A percentile compares a stretch with the other conserved stretches of the same genome.
These are phyloP conservation scores for Torymus aiolomorphi DNA, from an alignment of 2,888 invertebrate genomes.

Conservation along the genomic window DNA sequence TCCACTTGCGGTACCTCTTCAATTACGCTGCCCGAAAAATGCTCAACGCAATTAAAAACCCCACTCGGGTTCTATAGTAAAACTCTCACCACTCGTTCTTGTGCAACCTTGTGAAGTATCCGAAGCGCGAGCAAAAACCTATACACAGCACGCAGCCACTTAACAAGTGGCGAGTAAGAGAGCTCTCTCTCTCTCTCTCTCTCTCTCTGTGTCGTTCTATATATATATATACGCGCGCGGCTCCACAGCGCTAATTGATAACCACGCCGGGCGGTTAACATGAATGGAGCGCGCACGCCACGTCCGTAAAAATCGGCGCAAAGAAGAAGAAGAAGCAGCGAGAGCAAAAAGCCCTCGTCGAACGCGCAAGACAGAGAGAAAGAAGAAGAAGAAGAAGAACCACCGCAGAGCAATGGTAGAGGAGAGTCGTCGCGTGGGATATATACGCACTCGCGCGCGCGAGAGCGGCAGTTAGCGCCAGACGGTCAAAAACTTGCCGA, in stretches of 20 bases:
- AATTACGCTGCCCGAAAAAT: too few relatives aligned
- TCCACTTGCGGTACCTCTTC: too few relatives aligned
- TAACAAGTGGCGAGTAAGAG: slow-evolving; percentile 12
- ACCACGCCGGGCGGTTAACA: slow-evolving; percentile 28
- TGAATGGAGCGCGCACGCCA: slow-evolving; percentile 30
- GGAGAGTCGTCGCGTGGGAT: slow-evolving; percentile 50
- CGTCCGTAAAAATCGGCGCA: slow-evolving; percentile 13
- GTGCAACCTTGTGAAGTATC: not conserved
- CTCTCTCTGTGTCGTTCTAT: too few relatives aligned
- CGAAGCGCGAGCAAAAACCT: not conserved
- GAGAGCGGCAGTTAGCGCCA: slow-evolving; percentile 68
- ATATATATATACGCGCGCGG: too few relatives aligned
- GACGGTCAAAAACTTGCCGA: slow-evolving; percentile 73
- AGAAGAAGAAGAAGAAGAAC: too few relatives aligned
- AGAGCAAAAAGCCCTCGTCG: too few relatives aligned
- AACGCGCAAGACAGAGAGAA: too few relatives aligned
- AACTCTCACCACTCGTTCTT: too few relatives aligned
- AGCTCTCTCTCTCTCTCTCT: too few relatives aligned
- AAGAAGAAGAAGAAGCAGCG: not conserved
- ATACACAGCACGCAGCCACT: slow-evolving; percentile 1
- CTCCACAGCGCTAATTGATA: slow-evolving; percentile 45
- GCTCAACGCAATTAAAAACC: too few relatives aligned
- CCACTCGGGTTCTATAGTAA: too few relatives aligned
- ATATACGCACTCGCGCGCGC: not conserved
- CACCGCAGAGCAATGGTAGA: too few relatives aligned